These are phyloP conservation scores for Helicoverpa zea DNA, from an alignment of 1,140 invertebrate genomes.

Conservation along the genomic window DNA sequence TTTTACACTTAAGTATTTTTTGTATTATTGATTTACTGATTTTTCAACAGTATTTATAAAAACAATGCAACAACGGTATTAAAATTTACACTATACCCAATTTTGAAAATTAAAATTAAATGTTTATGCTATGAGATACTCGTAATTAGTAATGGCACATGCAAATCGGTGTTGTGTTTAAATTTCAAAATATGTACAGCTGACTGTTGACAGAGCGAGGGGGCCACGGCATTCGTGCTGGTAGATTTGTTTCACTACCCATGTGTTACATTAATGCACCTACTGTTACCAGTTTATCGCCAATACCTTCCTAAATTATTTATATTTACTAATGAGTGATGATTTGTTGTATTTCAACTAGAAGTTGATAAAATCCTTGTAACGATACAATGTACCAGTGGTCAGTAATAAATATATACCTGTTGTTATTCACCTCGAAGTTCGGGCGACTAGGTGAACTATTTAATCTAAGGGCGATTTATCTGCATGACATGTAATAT, in stretches of 20 bases:
- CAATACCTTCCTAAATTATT: background rate
- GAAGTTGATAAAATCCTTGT: background rate
- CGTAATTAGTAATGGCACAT: conserved; percentile 36
- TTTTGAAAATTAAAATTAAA: background rate
- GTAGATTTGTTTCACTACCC: conserved; percentile 50
- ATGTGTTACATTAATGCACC: conserved; percentile 37
- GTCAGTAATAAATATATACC: background rate
- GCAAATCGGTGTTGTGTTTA: conserved; percentile 37
- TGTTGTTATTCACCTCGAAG: background rate
- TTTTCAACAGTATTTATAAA: background rate
- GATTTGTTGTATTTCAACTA: background rate
- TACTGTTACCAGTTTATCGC: background rate
- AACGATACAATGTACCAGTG: background rate
- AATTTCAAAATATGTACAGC: conserved; percentile 55
- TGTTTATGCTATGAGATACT: background rate
- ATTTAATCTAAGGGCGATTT: conserved; percentile 10
- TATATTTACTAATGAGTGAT: background rate
- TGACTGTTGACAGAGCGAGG: conserved; percentile 60
- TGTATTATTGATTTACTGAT: too few species aligned
- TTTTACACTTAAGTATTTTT: too few species aligned
- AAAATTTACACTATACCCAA: background rate
- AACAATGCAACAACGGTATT: background rate
- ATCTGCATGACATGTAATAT: conserved; percentile 33
- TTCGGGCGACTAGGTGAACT: conserved; percentile 4
- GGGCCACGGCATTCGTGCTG: conserved; percentile 61